These are phyloP conservation scores for Alethe diademata DNA, from an alignment of 2,113 vertebrate species.

Conservation along the genomic window DNA sequence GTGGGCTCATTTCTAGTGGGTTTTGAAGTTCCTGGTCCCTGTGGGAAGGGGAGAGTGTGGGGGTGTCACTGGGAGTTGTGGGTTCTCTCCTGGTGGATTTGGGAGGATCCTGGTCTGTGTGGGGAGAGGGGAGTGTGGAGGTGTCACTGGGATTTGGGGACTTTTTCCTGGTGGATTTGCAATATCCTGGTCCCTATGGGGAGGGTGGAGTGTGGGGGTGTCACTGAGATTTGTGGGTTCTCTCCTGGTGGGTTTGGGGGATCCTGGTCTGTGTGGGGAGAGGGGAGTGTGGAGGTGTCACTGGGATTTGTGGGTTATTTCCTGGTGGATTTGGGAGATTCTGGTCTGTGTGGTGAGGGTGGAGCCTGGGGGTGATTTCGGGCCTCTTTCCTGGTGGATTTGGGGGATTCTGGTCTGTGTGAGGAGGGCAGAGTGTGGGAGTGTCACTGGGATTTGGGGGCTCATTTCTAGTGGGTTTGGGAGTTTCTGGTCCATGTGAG, in stretches of 20 bases:
- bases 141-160: too few species aligned
- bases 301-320: background rate
- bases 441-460: too few species aligned
- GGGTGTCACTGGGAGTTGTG: background rate
- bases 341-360: rapidly evolving
- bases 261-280: rapidly evolving
- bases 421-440: background rate
- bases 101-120: background rate
- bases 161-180: too few species aligned
- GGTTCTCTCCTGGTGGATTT: too few species aligned
- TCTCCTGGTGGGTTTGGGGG: too few species aligned
- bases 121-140: too few species aligned
- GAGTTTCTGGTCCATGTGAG: background rate
- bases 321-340: background rate
- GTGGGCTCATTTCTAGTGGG: too few species aligned
- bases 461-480: background rate
- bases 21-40: too few species aligned
- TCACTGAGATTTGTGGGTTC: background rate
- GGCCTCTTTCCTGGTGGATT: background rate
- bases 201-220: background rate
- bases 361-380: background rate
- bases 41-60: too few species aligned
- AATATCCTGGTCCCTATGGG: rapidly evolving
- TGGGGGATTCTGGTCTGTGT: rapidly evolving
- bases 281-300: background rate